Conservation (phyloP, 2,113 vertebrate genomes). For the Datnioides undecimradiatus region DNA sequence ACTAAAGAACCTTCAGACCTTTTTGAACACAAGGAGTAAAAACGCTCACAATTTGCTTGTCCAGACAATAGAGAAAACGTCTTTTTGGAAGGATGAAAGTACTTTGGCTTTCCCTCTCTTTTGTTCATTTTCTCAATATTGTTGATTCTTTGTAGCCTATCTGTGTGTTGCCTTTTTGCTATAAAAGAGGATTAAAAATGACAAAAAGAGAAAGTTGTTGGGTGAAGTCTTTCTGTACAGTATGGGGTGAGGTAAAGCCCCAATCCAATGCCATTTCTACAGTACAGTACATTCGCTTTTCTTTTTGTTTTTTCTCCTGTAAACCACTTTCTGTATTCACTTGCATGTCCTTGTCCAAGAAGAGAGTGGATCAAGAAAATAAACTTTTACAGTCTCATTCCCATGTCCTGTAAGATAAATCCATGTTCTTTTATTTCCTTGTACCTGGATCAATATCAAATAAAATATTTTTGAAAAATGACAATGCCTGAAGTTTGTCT, state of each 20-base stretch:
- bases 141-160: conserved; percentile 85
- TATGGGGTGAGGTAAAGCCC: conserved; percentile 41
- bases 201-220: conserved; percentile 79
- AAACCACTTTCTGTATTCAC: conserved; percentile 78
- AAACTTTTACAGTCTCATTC: conserved; percentile 79
- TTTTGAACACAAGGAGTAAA: conserved; percentile 68
- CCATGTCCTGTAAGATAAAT: conserved; percentile 82
- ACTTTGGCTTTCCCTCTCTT: conserved; percentile 73
- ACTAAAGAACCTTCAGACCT: conserved; percentile 54
- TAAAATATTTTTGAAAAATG: conserved; percentile 88
- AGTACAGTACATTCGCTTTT: conserved; percentile 52
- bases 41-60: conserved; percentile 72
- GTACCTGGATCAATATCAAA: conserved; percentile 85
- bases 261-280: conserved; percentile 70
- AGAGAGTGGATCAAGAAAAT: conserved; percentile 76
- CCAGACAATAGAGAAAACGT: conserved; percentile 64
- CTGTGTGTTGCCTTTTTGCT: conserved; percentile 85
- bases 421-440: conserved; percentile 81
- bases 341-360: conserved; percentile 83
- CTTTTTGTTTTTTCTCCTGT: conserved; percentile 52
- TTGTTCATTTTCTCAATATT: conserved; percentile 79
- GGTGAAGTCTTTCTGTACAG: conserved; percentile 82
- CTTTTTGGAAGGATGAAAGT: conserved; percentile 79
- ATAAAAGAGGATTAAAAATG: conserved; percentile 79
- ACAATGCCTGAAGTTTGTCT: conserved; percentile 52